Conservation (phyloP, 2,797 vertebrate species). For the Characodon lateralis region DNA sequence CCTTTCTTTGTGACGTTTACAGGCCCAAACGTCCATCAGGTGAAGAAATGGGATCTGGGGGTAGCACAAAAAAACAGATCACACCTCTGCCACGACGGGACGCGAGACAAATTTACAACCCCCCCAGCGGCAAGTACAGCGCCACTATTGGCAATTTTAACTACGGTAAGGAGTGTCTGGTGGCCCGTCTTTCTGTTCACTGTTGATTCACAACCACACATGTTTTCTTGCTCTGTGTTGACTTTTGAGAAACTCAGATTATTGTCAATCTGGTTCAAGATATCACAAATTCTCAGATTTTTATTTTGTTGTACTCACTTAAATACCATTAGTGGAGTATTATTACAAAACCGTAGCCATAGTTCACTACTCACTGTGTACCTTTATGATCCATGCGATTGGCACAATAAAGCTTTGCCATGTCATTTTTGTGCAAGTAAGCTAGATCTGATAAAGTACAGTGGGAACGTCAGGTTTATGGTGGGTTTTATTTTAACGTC, state of each 20-base stretch:
- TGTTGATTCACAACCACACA: background rate
- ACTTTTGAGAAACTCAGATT: background rate
- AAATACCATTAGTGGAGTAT: too few relatives aligned
- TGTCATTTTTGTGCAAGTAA: too few relatives aligned
- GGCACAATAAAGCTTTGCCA: too few relatives aligned
- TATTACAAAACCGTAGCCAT: too few relatives aligned
- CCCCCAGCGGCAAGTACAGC: conserved; percentile 98
- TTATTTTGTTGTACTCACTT: too few relatives aligned
- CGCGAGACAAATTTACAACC: conserved; percentile 96
- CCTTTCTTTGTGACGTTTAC: background rate
- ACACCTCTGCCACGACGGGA: conserved; percentile 90
- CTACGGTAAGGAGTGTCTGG: conserved; percentile 83
- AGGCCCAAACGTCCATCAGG: conserved; percentile 84
- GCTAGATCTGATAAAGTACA: too few relatives aligned
- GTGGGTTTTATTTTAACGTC: too few relatives aligned
- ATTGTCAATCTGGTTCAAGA: background rate
- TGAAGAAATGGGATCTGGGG: conserved; percentile 87
- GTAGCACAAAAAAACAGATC: conserved; percentile 87
- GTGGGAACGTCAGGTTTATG: too few relatives aligned
- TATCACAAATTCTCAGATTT: background rate
- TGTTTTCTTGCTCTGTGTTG: background rate
- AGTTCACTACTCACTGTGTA: too few relatives aligned
- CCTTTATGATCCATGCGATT: too few relatives aligned
- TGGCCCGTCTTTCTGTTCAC: background rate
- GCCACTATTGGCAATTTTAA: conserved; percentile 91